Percentiles rank a stretch among this genome's conserved stretches.
Conservation (phyloP, 2,888 invertebrate species). For the Drosophila subquinaria region DNA sequence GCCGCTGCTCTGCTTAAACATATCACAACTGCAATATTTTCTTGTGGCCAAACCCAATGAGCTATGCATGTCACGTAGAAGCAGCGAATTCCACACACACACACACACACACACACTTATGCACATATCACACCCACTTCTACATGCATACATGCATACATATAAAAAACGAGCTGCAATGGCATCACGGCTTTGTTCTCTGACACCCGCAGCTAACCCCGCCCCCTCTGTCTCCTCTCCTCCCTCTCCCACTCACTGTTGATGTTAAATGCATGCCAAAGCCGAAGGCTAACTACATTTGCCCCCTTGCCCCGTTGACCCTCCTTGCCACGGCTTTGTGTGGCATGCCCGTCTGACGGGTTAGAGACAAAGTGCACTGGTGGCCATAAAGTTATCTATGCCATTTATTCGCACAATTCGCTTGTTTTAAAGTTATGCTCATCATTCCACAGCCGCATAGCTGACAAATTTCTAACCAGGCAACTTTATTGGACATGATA, state of each 20-base stretch:
- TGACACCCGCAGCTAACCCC: constrained; percentile 12
- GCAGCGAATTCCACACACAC: constrained; percentile 37
- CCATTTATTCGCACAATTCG: constrained; percentile 67
- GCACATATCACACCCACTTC: constrained; percentile 9
- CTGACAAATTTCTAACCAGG: constrained; percentile 66
- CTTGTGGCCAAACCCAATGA: constrained; percentile 70
- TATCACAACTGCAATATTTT: constrained; percentile 79
- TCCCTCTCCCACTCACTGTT: constrained; percentile 23
- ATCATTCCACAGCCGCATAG: constrained; percentile 65
- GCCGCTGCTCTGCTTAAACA: constrained; percentile 63
- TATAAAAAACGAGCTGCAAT: constrained; percentile 46
- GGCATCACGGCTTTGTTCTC: constrained; percentile 57
- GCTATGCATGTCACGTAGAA: constrained; percentile 78
- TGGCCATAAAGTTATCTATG: constrained; percentile 77
- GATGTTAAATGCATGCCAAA: constrained; percentile 78
- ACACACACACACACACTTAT: constrained; percentile 16
- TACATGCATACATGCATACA: constrained; percentile 21
- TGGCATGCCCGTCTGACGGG: constrained; percentile 51
- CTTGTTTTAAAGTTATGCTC: constrained; percentile 57
- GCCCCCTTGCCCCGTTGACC: constrained; percentile 58
- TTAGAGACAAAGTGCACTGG: constrained; percentile 75
- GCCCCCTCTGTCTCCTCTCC: not conserved
- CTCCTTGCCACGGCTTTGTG: not conserved
- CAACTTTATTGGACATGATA: constrained; percentile 47
- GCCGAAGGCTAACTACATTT: constrained; percentile 77